Evolutionary conservation across 2,113 vertebrate genomes (phyloP), one percentile per base, ranked within the genome.

Genomic region (Vulpes lagopus): DNA sequence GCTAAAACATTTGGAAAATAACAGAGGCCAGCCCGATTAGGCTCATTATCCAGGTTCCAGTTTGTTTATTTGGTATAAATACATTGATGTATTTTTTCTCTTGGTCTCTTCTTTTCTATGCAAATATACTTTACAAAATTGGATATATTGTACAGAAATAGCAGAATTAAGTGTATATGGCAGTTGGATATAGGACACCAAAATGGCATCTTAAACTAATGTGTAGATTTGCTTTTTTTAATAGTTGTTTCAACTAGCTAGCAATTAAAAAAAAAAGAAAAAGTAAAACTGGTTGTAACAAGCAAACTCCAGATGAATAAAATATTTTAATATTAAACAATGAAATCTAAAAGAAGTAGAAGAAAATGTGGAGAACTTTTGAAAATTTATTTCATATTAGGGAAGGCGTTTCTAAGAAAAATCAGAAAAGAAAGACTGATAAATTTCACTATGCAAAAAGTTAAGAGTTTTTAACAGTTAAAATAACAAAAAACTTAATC

Each of bases 1-100:
- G 20, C 53, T 91, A 95, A 97, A 91, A 95, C 30, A 59, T 87
- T 57, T 79, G 11, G 62, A 49, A 90, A 97, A 95, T 5, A 57
- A 69, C 30, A 74, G 10, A 95, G 11, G 4, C 11, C 32, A 73
- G 35, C 27, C 7, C 25, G 83, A 38, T 67, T 93, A 84, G 67
- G 55, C 78, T 96, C 69, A 64, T n/a, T 78, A 49, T 53, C 81
- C 74, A 53, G 27, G 62, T 9, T 78, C 30, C 2, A 80, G 9
- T 74, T 83, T 12, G 53, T 84, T 78, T 65, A 89, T 43, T 83
- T 87, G 2, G 25, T 49, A 62, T 69, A 92, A 95, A 90, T n/a
- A 67, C 35, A 7, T 57, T 84, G 11, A 65, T 49, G 4, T 64
- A 59, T 59, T 95, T 87, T 87, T 81, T 89, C 10, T 64, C 11